Base-by-base conservation (phyloP, 2,797 vertebrate species). In the Epinephelus coioides region DNA sequence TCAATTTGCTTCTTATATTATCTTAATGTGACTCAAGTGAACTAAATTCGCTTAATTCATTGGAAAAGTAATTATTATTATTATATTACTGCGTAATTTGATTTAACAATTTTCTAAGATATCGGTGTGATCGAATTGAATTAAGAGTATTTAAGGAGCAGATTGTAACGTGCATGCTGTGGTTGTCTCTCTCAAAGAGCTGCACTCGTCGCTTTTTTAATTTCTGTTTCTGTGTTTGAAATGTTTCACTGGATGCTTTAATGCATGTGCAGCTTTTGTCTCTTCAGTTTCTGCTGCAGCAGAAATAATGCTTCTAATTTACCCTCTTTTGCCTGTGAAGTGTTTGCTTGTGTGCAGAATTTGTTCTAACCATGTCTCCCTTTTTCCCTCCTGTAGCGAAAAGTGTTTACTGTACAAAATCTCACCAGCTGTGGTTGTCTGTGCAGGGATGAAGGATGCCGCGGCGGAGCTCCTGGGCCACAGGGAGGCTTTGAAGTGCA, bases 71-170 rank as follows among this genome's bases (percentile, higher is more conserved):
- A 94, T 95, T 93, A 93, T 92, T 93, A 91, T 92, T 95, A 96
- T 96, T 96, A 96, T 94, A 97, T 98, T 97, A 97, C 95, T 94
- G 93, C 95, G 91, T 98, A 97, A 98, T 98, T 98, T 97, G 96
- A 97, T 98, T 97, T 97, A 97, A 95, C 93, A 74, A 90, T 94
- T 95, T 96, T 92, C 76, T 92, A 92, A 95, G 94, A 93, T 94
- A 95, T 93, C 95, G 91, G 82, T 84, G 86, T 75, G 89, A 89
- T 94, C 79, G 89, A 86, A 92, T 90, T 86, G 82, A 93, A 92
- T 93, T 92, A 92, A 86, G 85, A 89, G 83, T 86, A 90, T 91
- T 93, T 92, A 94, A 91, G 90, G 89, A 85, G 90, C 86, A 92
- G 83, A 88, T 89, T 93, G 85, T 60, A 81, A 80, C 68, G 84